A percentile compares a stretch with the other conserved stretches of the same genome.
These are phyloP conservation scores for Chymomyza amoena DNA, from an alignment of 2,888 invertebrate species.

Conservation along the genomic window DNA sequence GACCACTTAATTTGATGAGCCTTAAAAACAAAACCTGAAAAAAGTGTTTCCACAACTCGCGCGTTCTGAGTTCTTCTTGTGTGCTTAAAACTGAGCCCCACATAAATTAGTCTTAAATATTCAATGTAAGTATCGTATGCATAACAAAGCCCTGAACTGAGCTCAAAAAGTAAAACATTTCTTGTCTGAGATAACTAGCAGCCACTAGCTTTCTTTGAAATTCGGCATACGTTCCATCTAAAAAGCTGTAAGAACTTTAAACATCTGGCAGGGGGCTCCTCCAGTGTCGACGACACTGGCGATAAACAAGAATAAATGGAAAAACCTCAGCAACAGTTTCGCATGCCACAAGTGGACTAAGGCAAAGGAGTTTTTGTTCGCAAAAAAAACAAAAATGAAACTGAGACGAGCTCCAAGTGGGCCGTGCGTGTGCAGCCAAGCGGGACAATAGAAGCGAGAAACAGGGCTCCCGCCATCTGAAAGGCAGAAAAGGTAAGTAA, in stretches of 20 bases:
- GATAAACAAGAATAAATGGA: conserved; percentile 56
- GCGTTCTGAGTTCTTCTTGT: background rate
- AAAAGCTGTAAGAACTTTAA: background rate
- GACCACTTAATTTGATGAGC: background rate
- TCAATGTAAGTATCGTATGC: background rate
- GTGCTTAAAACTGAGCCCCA: background rate
- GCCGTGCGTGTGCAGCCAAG: conserved; percentile 41
- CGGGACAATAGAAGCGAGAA: conserved; percentile 31
- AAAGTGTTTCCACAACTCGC: background rate
- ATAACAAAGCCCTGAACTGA: background rate
- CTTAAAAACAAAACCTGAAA: background rate
- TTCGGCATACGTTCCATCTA: background rate
- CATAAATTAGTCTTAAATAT: conserved; percentile 4
- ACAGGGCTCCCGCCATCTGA: conserved; percentile 6
- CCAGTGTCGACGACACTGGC: conserved; percentile 9
- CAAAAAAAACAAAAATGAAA: background rate
- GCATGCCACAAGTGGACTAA: conserved; percentile 43
- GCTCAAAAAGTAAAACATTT: background rate
- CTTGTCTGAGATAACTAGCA: background rate
- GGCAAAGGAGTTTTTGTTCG: background rate
- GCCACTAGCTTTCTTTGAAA: background rate
- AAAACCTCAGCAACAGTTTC: conserved; percentile 17
- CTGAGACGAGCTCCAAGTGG: background rate
- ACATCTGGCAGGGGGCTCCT: background rate
- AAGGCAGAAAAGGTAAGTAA: conserved; percentile 15